Percentiles rank a stretch among this genome's conserved stretches.
Conservation (phyloP, 2,113 vertebrate species). For the Trinectes maculatus region DNA sequence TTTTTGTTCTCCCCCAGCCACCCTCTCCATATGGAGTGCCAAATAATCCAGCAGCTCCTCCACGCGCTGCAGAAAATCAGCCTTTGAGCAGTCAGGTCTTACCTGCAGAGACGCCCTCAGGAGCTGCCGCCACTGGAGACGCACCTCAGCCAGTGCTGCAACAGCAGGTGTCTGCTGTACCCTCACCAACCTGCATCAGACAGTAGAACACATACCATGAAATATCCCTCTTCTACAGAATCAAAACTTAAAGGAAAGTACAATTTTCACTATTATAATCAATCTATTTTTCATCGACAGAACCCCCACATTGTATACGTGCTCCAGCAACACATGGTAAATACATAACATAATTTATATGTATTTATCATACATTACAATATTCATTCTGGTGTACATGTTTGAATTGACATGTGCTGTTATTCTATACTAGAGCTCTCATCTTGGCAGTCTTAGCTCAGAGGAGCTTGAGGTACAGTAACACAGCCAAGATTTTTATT, state of each 20-base stretch:
- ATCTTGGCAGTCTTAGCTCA: constrained; percentile 69
- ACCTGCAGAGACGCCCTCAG: constrained; percentile 36
- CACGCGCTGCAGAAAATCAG: constrained; percentile 39
- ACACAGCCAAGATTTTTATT: constrained; percentile 49
- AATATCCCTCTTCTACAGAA: too few relatives aligned
- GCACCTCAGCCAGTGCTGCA: constrained; percentile 45
- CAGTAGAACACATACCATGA: not conserved
- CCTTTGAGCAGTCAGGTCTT: constrained; percentile 18
- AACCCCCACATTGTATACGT: constrained; percentile 59
- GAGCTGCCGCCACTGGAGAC: constrained; percentile 5
- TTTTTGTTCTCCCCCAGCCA: not conserved
- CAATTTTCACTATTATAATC: too few relatives aligned
- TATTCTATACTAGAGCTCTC: constrained; percentile 47
- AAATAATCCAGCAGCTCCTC: constrained; percentile 25
- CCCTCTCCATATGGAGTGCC: constrained; percentile 48
- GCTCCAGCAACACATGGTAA: constrained; percentile 68
- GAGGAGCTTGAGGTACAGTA: constrained; percentile 75
- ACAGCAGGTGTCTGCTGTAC: constrained; percentile 42
- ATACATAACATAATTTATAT: not conserved
- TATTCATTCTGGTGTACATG: constrained; percentile 4
- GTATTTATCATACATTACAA: constrained; percentile 2
- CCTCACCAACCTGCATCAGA: not conserved
- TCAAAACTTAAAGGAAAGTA: too few relatives aligned
- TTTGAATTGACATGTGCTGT: constrained; percentile 31
- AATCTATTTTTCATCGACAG: constrained; percentile 34